Base-by-base conservation (phyloP, 2,113 vertebrate genomes). In the Zapus hudsonius region DNA sequence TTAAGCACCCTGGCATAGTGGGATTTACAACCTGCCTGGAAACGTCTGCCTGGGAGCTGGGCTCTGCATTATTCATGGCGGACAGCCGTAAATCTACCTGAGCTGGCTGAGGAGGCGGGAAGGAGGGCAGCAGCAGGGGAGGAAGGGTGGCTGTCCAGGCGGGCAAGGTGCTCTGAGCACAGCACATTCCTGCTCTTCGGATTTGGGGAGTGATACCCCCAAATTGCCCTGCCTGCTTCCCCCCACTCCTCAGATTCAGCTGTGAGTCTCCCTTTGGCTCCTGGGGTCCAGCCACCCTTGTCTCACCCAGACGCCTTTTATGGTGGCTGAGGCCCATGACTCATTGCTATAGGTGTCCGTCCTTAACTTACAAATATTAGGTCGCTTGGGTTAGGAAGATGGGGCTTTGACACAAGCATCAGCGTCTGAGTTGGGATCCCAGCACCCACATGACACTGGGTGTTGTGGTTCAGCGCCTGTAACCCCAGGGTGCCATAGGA, bases 41-140 rank as follows among this genome's bases (percentile, higher is more conserved):
- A 94, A 78, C 90, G 87, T 94, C 95, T 94, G 92, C 87, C 84
- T 92, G 70, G 93, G 92, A 94, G 94, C 87, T 20, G 52, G 84
- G 95, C 87, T 92, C 95, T 96, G 95, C 95, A 97, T 97, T 96
- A 97, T 97, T 97, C 96, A 97, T 96, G 85, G 85, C 22, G 0
- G 13, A 27, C 59, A 95, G 95, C 93, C 67, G 61, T 97, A 96
- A 97, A 97, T 97, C 95, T 96, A 89, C 73, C 73, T 22, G 69
- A 73, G 67, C 91, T 87, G 94, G 90, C 66, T 89, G 91, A 91
- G 91, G 67, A 87, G 5, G 7, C 36, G 79, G 85, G 52, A 67
- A 84, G 75, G 44, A 31, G 52, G 47, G 57, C 33, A 44, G 70
- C 40, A 44, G 44, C 10, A 25, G 57, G 36, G 67, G 84, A 79